Evolutionary conservation across 2,113 vertebrate genomes (phyloP).

Genomic region (Narcine bancroftii): DNA sequence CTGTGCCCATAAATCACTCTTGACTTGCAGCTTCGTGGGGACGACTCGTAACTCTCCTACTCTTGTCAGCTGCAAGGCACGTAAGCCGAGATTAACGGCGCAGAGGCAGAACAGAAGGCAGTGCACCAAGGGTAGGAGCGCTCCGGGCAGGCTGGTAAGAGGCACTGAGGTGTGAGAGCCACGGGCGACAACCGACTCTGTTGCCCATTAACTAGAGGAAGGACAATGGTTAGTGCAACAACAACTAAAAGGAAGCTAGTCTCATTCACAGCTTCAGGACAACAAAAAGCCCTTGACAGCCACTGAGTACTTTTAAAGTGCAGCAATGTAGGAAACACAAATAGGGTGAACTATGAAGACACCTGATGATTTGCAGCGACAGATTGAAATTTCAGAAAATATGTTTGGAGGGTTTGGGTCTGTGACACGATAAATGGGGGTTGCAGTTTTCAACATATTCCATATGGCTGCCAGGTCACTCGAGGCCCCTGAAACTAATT

Average conservation of each 20-base stretch:
- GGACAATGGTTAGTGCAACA: neutral
- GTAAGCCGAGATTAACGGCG: neutral
- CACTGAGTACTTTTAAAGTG: no score
- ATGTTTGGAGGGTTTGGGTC: neutral
- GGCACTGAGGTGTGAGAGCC: no score
- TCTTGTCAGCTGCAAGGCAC: slow-evolving; percentile 6
- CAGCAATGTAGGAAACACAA: no score
- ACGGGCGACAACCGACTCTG: neutral
- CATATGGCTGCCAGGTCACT: slow-evolving; percentile 34
- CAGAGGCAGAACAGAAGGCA: neutral
- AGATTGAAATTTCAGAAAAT: slow-evolving; percentile 22
- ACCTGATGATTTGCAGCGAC: neutral
- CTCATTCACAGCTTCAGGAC: no score
- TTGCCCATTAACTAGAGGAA: neutral
- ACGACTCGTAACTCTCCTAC: neutral
- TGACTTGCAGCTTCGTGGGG: neutral
- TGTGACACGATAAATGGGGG: slow-evolving; percentile 31
- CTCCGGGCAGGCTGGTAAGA: neutral
- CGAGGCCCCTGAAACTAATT: slow-evolving; percentile 28
- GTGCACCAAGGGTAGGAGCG: neutral
- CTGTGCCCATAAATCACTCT: slow-evolving; percentile 30
- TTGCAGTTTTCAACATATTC: slow-evolving; percentile 30
- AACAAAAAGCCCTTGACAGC: no score
- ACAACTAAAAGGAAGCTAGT: no score
- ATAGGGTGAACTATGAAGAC: no score